A percentile compares a stretch with the other conserved stretches of the same genome.
Evolutionary conservation across 2,113 vertebrate species (phyloP).

Genomic region (Syrmaticus mikado): DNA sequence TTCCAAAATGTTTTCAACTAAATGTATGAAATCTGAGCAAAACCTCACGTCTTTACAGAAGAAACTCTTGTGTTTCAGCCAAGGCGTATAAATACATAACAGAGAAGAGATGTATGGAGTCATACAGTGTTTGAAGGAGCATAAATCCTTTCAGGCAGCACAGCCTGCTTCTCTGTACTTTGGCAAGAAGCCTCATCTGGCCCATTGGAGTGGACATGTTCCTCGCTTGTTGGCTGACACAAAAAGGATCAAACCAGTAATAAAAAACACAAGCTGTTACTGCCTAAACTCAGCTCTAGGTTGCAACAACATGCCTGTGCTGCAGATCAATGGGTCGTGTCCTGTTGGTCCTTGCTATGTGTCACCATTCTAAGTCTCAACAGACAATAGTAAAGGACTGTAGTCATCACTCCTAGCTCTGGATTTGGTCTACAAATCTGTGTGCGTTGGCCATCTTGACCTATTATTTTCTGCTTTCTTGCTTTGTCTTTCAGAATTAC

Average conservation of each 20-base stretch:
- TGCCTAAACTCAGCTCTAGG: background rate
- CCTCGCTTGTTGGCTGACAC: background rate
- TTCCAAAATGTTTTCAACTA: background rate
- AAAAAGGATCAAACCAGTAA: background rate
- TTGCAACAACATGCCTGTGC: background rate
- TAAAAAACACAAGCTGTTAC: background rate
- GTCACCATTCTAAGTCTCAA: background rate
- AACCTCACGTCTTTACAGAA: background rate
- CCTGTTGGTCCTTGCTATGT: background rate
- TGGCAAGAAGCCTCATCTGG: background rate
- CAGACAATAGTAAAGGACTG: background rate
- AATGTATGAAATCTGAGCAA: background rate
- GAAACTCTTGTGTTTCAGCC: constrained; percentile 23
- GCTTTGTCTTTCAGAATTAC: background rate
- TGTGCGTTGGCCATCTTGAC: background rate
- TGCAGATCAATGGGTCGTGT: background rate
- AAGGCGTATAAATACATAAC: constrained; percentile 3
- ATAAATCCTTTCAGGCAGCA: background rate
- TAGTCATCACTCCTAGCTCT: background rate
- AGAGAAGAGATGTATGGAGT: background rate
- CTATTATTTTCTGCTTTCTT: background rate
- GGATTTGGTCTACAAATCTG: background rate
- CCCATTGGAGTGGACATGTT: background rate
- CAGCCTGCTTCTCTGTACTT: background rate
- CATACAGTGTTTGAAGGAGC: background rate